Base-by-base conservation (phyloP, 2,113 vertebrate species). In the Periophthalmodon schlosseri region DNA sequence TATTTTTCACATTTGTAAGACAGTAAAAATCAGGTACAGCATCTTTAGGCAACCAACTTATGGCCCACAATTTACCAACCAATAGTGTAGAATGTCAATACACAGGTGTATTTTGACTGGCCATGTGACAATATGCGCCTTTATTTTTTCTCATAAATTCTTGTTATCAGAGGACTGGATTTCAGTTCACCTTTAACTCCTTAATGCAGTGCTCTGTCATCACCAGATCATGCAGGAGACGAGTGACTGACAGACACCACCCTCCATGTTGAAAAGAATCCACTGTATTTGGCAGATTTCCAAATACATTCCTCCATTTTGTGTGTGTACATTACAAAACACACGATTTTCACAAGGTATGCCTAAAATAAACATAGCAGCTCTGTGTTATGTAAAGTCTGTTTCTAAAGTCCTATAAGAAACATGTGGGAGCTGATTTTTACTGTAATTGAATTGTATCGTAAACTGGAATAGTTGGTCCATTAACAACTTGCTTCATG, bases 201-300 rank as follows among this genome's bases (percentile, higher is more conserved):
- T 79, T 85, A 75, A 79, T 66, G 86, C 68, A 68, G 68, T 80
- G 46, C 16, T 63, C 46, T 91, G 82, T 86, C 88, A 87, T 57
- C 81, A 72, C 44, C 74, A 77, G 88, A 89, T 89, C 91, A 91
- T 73, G 69, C 81, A 77, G 64, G 77, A 86, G 87, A 77, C 84
- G 80, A 39, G 58, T 88, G 91, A 91, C 77, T 90, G 91, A 91
- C 90, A 89, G 69, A 78, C 82, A 84, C 87, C 72, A 84, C 87
- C 70, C 71, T 82, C 78, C 79, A 70, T 47, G 73, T 88, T 83
- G 84, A 79, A 72, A 71, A 73, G 74, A 81, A 70, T 74, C 70
- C 74, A 81, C 64, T 82, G 80, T 77, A 73, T 85, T 87, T 83
- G 76, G 73, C 70, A 72, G 82, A 86, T 75, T 81, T 77, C 82